A percentile compares a stretch with the other conserved stretches of the same genome.
These are phyloP conservation scores for Andrena fulva DNA, from an alignment of 2,888 invertebrate species.

Conservation along the genomic window DNA sequence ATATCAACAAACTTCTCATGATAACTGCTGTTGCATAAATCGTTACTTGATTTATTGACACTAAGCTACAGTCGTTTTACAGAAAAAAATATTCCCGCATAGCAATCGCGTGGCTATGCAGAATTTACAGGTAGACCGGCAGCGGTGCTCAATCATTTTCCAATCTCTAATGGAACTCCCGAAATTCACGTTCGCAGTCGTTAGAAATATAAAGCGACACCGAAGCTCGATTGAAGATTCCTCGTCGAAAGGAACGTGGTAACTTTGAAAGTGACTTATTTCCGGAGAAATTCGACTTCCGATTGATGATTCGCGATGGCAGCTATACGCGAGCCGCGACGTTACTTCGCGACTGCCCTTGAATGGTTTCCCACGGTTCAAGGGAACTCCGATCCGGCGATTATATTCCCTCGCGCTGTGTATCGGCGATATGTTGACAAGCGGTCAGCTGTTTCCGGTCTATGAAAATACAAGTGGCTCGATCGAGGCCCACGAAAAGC, in stretches of 20 bases:
- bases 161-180: background rate
- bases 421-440: constrained; percentile 54
- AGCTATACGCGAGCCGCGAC: background rate
- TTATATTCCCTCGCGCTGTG: constrained; percentile 13
- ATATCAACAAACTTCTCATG: constrained; percentile 78
- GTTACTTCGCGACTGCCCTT: background rate
- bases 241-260: background rate
- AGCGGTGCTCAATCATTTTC: background rate
- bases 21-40: background rate
- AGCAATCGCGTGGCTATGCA: background rate
- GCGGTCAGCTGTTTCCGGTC: constrained; percentile 69
- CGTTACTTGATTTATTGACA: background rate
- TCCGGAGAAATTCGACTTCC: background rate
- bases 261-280: background rate
- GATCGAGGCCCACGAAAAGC: constrained; percentile 53
- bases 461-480: constrained; percentile 60
- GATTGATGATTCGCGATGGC: background rate
- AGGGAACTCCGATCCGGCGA: constrained; percentile 8
- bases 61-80: background rate
- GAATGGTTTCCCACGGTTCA: background rate
- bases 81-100: background rate
- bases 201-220: background rate
- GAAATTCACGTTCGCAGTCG: background rate
- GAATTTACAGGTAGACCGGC: background rate
- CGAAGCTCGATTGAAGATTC: too few relatives aligned